These are phyloP conservation scores for Allobates femoralis DNA, from an alignment of 2,797 vertebrate species.

Conservation along the genomic window DNA sequence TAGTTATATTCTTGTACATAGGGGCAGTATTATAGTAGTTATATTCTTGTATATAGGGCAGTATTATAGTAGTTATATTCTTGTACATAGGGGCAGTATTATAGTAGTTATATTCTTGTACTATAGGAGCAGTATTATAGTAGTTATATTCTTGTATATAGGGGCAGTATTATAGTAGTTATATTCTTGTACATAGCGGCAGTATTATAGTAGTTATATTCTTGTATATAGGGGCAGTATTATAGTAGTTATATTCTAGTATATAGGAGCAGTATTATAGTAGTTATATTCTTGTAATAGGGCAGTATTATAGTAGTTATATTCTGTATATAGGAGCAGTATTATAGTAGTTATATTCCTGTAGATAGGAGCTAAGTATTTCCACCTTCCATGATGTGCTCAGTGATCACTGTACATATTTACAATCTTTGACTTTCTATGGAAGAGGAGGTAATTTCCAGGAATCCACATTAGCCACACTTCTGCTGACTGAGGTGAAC, in stretches of 20 bases:
- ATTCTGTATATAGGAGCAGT: too few relatives aligned
- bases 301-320: slow-evolving; percentile 11
- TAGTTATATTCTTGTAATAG: slow-evolving; percentile 8
- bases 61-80: slow-evolving; percentile 13
- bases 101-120: slow-evolving; percentile 16
- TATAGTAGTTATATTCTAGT: slow-evolving; percentile 11
- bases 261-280: not conserved
- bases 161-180: too few relatives aligned
- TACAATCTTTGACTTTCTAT: not conserved
- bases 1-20: slow-evolving; percentile 14
- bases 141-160: slow-evolving; percentile 7
- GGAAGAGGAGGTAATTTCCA: not conserved
- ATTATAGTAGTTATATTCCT: slow-evolving; percentile 8
- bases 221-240: slow-evolving; percentile 1
- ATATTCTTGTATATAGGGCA: too few relatives aligned
- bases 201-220: slow-evolving; percentile 11
- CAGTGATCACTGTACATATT: not conserved
- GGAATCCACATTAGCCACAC: not conserved
- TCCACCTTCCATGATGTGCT: not conserved
- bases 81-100: not conserved
- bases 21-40: slow-evolving; percentile 3
- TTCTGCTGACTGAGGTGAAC: not conserved
- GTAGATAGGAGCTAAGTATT: slow-evolving; percentile 1
- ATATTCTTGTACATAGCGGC: too few relatives aligned
- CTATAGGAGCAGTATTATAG: too few relatives aligned